Conservation (phyloP, 2,113 vertebrate genomes). For the Syrmaticus mikado region DNA sequence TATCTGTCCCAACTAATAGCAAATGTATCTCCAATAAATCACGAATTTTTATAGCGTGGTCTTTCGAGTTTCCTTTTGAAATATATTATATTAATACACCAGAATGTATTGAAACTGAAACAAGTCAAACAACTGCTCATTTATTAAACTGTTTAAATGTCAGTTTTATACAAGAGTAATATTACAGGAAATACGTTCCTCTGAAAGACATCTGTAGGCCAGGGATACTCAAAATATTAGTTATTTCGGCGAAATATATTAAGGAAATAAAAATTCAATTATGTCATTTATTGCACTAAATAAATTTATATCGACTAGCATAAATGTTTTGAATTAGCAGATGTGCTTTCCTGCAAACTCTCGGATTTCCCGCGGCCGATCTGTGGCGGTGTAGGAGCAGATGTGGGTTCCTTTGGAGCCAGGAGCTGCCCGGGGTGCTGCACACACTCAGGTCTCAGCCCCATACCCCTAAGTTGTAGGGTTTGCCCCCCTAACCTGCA, state of each 20-base stretch:
- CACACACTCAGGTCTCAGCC: background rate
- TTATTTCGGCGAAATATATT: constrained; percentile 80
- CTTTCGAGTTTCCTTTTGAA: constrained; percentile 79
- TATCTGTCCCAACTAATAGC: constrained; percentile 84
- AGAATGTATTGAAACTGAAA: constrained; percentile 82
- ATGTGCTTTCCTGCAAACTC: constrained; percentile 58
- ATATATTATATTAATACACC: constrained; percentile 82
- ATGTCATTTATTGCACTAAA: constrained; percentile 80
- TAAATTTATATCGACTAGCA: constrained; percentile 80
- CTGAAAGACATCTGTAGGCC: constrained; percentile 74
- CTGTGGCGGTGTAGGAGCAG: background rate
- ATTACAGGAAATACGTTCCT: constrained; percentile 73
- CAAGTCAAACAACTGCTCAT: constrained; percentile 84
- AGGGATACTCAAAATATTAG: constrained; percentile 75
- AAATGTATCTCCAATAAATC: constrained; percentile 81
- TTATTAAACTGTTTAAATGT: constrained; percentile 83
- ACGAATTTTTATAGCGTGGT: constrained; percentile 73
- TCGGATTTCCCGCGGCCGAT: background rate
- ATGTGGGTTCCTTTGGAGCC: too few relatives aligned
- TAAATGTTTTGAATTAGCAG: constrained; percentile 73
- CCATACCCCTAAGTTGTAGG: background rate
- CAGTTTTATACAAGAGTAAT: constrained; percentile 79
- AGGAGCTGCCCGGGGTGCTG: background rate
- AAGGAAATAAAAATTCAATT: constrained; percentile 84
- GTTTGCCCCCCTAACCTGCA: too few relatives aligned